Base-by-base conservation (phyloP, 2,797 vertebrate species). In the Hemibagrus guttatus region DNA sequence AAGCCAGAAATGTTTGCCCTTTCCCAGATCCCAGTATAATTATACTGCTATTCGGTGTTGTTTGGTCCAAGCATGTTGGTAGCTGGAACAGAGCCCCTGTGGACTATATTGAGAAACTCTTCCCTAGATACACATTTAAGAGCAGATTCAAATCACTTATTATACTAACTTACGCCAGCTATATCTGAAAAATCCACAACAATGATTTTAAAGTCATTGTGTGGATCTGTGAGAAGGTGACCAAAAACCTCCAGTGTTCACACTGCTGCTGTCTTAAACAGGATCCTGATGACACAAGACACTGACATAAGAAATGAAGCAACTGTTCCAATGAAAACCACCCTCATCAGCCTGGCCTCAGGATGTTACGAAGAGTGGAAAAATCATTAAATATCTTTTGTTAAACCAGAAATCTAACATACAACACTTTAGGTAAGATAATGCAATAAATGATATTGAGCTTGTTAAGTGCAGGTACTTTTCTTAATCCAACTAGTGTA, bases 101-200 rank as follows among this genome's bases (percentile, higher is more conserved):
- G 46, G 49, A 85, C 84, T 79, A 85, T 85, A 78, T 52, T 56
- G 74, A 76, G 84, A 85, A 85, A 78, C 84, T 76, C 61, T 79
- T 85, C 84, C 74, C 68, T 63, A 75, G 79, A 88, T 79, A 83
- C 84, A 71, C 49, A 82, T 88, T 84, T 68, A 63, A 85, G n/a
- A 83, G 26, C 13, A 78, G 63, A 28, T 79, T 84, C 12, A 58
- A 58, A 68, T 78, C 35, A 59, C 28, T 78, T 64, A 46, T 2
- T 35, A 59, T 42, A 66, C 46, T 75, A 56, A 76, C 11, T 13
- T 9, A 54, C 6, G 59, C 16, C 42, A 78, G 2, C 14, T 17
- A 16, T 59, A 46, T 42, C 56, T 42, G 26, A 69, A 13, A 76
- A 31, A 39, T 31, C 0, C 16, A 42, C 58, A 63, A 26, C 39